A percentile compares a stretch with the other conserved stretches of the same genome.
These are phyloP conservation scores for Drosophila putrida DNA, from an alignment of 2,888 invertebrate genomes.

Conservation along the genomic window DNA sequence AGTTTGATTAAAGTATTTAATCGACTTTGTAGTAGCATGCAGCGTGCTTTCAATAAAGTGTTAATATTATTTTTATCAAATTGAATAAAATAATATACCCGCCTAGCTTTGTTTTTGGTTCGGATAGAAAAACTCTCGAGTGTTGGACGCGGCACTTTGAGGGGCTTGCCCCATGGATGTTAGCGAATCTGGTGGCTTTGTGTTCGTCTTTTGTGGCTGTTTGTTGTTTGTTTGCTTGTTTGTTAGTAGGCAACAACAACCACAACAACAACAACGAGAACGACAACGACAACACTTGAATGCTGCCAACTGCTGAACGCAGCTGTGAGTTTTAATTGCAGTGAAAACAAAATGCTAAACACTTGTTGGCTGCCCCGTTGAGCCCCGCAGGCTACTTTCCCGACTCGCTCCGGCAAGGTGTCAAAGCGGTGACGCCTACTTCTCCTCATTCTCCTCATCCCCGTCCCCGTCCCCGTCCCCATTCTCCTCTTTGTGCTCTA, in stretches of 20 bases:
- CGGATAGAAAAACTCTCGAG: constrained; percentile 43
- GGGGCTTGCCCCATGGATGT: constrained; percentile 22
- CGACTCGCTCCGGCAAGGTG: constrained; percentile 45
- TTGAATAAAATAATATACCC: constrained; percentile 22
- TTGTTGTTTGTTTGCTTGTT: constrained; percentile 59
- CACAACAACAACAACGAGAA: constrained; percentile 10
- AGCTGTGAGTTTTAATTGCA: constrained; percentile 72
- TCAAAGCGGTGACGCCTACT: constrained; percentile 49
- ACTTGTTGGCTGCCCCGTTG: constrained; percentile 68
- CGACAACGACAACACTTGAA: constrained; percentile 50
- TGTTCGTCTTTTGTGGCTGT: constrained; percentile 71
- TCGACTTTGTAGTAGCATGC: too few relatives aligned
- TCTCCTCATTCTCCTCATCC: constrained; percentile 5
- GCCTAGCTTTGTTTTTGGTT: neutral
- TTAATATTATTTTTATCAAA: too few relatives aligned
- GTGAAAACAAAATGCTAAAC: constrained; percentile 77
- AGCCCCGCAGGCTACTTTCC: constrained; percentile 59
- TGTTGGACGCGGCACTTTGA: constrained; percentile 54
- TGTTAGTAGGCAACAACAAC: constrained; percentile 34
- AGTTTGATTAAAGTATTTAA: neutral
- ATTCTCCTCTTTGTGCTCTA: neutral
- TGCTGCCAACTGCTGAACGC: constrained; percentile 37
- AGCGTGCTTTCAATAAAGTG: too few relatives aligned
- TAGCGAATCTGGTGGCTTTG: constrained; percentile 50
- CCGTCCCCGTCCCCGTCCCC: neutral